Evolutionary conservation across 2,797 vertebrate species (phyloP).

Genomic region (Tragelaphus oryx): DNA sequence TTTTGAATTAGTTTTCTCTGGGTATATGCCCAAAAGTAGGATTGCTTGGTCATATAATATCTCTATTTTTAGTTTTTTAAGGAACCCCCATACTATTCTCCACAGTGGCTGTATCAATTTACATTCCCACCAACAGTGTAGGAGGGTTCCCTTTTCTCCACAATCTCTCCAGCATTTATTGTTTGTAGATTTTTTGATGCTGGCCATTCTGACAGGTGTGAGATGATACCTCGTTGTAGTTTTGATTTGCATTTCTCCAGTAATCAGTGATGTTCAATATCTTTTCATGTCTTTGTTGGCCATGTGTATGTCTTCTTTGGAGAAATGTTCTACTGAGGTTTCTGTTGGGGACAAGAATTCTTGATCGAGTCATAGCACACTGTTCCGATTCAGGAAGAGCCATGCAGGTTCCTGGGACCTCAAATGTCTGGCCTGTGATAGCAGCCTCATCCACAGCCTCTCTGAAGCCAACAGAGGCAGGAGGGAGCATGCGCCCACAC

Average conservation of each 20-base stretch:
- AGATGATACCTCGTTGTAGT: neutral
- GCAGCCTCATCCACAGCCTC: neutral
- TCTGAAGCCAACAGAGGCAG: neutral
- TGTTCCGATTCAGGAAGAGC: neutral
- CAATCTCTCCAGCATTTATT: neutral
- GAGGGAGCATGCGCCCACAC: too few relatives aligned
- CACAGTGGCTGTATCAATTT: neutral
- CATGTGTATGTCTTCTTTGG: neutral
- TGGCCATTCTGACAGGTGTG: neutral
- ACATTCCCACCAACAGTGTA: neutral
- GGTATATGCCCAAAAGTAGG: neutral
- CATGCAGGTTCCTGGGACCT: neutral
- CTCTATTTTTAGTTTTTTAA: neutral
- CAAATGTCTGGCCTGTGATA: neutral
- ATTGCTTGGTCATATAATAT: neutral
- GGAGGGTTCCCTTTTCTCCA: neutral
- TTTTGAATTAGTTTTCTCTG: neutral
- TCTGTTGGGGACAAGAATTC: neutral
- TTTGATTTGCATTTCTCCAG: neutral
- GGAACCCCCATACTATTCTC: neutral
- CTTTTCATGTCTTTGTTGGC: neutral
- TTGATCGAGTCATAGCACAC: accelerated
- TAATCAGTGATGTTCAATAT: neutral
- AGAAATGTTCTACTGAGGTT: neutral
- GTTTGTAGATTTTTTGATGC: neutral